These are phyloP conservation scores for Malurus elegans DNA, from an alignment of 2,113 vertebrate genomes.

Conservation along the genomic window DNA sequence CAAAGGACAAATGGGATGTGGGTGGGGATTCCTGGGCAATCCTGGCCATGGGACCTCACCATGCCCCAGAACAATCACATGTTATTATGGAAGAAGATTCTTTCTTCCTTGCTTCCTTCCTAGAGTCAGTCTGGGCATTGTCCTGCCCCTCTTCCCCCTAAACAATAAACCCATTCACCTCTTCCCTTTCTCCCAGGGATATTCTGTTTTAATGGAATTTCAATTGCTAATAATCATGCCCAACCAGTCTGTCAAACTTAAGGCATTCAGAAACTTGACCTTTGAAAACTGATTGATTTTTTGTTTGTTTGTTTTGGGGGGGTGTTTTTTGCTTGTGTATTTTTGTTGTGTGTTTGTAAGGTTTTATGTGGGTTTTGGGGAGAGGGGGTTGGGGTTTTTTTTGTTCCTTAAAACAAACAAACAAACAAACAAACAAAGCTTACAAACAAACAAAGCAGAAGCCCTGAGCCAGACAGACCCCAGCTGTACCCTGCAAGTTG, in stretches of 20 bases:
- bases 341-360: not conserved
- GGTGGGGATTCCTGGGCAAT: not conserved
- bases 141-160: not conserved
- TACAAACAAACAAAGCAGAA: not conserved
- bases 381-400: accelerated
- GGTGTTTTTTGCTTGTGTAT: not conserved
- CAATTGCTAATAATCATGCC: not conserved
- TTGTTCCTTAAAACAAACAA: not conserved
- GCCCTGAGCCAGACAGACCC: not conserved
- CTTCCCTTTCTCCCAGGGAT: not conserved
- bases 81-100: not conserved
- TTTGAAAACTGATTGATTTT: not conserved
- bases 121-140: not conserved
- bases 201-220: not conserved
- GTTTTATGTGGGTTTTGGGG: not conserved
- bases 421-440: not conserved
- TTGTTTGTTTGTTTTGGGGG: accelerated
- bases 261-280: not conserved
- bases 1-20: not conserved
- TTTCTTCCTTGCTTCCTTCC: not conserved
- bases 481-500: accelerated
- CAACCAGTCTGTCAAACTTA: not conserved
- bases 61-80: not conserved
- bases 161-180: not conserved
- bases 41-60: accelerated